These are phyloP conservation scores for Lamellibrachia columna DNA, from an alignment of 2,888 invertebrate species.

Conservation along the genomic window DNA sequence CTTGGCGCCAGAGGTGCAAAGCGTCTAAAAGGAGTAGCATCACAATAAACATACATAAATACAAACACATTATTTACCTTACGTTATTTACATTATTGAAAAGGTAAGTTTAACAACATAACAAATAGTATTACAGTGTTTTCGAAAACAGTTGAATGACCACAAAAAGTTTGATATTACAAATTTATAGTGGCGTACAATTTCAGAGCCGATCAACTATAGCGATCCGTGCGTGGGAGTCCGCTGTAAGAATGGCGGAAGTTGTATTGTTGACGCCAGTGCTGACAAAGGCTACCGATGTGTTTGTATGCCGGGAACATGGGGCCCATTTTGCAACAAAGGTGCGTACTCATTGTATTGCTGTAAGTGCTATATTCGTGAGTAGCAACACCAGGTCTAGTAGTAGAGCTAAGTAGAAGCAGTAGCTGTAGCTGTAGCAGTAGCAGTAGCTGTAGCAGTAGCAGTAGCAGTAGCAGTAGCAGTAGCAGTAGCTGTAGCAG, in stretches of 20 bases:
- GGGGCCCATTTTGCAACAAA: neutral
- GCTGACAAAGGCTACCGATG: neutral
- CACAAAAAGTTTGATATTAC: neutral
- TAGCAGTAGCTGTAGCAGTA: no score
- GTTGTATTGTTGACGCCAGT: conserved; percentile 6
- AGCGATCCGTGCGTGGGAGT: neutral
- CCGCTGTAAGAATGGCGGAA: neutral
- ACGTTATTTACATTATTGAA: neutral
- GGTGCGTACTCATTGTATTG: neutral
- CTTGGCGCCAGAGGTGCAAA: no score
- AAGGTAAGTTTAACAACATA: no score
- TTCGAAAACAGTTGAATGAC: neutral
- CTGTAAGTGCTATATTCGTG: neutral
- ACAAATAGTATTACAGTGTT: no score
- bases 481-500: neutral
- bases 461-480: neutral
- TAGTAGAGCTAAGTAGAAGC: no score
- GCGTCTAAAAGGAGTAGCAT: no score
- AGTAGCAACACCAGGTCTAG: no score
- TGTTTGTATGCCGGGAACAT: conserved; percentile 10
- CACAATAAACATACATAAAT: no score
- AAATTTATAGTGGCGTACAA: neutral
- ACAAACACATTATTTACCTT: no score
- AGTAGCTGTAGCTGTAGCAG: no score
- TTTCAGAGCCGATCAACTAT: conserved; percentile 1